phyloP scores from a whole-genome alignment of 2,888 invertebrate genomes.

The Dyspetes luteomarginatus region DNA sequence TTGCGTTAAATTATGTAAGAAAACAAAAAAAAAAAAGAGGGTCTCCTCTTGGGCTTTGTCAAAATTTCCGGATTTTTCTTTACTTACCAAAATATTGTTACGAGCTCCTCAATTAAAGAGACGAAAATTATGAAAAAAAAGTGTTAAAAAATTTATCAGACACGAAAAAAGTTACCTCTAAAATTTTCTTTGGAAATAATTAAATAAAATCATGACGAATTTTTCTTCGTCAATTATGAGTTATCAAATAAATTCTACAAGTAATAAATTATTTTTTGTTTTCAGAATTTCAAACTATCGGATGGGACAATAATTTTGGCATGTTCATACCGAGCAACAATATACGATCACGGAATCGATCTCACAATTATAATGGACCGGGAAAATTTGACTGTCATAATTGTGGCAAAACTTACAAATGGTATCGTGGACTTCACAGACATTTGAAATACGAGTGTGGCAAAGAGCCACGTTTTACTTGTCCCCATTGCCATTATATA shows the following conservation, averaged over 20 bases:
- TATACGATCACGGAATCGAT: not conserved
- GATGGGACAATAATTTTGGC: slow-evolving; percentile 14
- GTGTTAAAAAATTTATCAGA: no score
- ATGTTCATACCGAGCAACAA: not conserved
- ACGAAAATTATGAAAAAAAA: no score
- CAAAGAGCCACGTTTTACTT: slow-evolving; percentile 77
- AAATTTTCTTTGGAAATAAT: no score
- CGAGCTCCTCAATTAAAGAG: no score
- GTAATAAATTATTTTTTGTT: slow-evolving; percentile 15
- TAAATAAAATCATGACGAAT: no score
- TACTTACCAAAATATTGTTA: no score
- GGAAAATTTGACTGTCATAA: slow-evolving; percentile 66
- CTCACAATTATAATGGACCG: not conserved
- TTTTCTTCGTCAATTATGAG: no score
- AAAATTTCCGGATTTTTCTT: no score
- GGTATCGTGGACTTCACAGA: slow-evolving; percentile 73
- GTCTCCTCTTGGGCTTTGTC: no score
- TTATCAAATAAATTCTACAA: not conserved
- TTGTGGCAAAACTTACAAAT: slow-evolving; percentile 76
- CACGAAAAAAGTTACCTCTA: no score
- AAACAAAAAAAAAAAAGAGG: no score
- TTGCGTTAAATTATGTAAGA: no score
- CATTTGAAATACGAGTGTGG: slow-evolving; percentile 81
- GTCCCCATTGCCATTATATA: slow-evolving; percentile 76
- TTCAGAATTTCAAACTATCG: slow-evolving; percentile 23